Base-by-base conservation (phyloP, 2,888 invertebrate species). In the Altica lythri region DNA sequence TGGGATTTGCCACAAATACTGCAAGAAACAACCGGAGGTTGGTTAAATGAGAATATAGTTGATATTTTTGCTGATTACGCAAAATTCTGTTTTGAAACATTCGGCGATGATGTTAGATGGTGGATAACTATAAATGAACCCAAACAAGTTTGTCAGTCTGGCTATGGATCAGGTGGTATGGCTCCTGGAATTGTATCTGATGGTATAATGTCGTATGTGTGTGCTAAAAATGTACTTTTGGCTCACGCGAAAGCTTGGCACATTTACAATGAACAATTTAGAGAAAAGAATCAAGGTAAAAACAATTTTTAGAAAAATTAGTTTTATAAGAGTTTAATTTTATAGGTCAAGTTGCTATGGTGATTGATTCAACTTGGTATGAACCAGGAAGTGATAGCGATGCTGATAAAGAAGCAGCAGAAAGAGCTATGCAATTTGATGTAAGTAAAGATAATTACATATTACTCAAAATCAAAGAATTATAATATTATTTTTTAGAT, bases 31-130 rank as follows among this genome's bases (percentile, higher is more conserved):
- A 71, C 83, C 3, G 85, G 85, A 0, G 85, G 85, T 0, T 85
- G 84, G 84, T 78, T 81, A 29, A 85, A 84, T 66, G 81, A 82
- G 1, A 62, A 79, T 6, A 77, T 83, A 40, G 79, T 78, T 0
- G 80, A 86, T 90, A 49, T 79, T 87, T 68, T 86, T 83, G 66
- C 79, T 90, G n/a, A 62, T 85, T 19, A 78, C 72, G 83, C 85
- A 0, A 75, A 75, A 12, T 73, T 76, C 1, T 71, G 66, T 2
- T 59, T 80, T 29, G 64, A 66, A 22, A 29, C 60, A 10, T 57
- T 55, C 37, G 83, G 83, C 2, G 67, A 80, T 12, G 83, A 79
- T 0, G 82, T 81, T 40, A 47, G 51, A 9, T 50, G 53, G 47
- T 82, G 82, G 82, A 75, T 81, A 2, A 82, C 83, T 0, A 74